Evolutionary conservation across 2,113 vertebrate genomes (phyloP).

Genomic region (Canis aureus): DNA sequence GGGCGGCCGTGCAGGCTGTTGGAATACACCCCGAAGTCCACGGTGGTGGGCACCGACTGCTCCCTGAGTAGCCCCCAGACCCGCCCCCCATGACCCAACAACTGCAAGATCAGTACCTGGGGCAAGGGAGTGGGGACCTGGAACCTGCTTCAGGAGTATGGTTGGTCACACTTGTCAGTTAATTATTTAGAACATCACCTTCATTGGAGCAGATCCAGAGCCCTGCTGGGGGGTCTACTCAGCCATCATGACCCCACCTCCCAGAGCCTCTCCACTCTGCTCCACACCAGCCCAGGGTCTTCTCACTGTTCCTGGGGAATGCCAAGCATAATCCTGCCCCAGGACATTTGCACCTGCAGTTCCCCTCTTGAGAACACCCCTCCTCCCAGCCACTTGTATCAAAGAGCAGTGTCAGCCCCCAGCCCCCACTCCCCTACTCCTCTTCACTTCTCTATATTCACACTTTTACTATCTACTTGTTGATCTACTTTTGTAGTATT

Average conservation of each 20-base stretch:
- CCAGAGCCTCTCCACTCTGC: too few relatives aligned
- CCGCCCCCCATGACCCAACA: not conserved
- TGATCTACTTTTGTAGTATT: too few relatives aligned
- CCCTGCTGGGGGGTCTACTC: not conserved
- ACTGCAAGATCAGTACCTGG: not conserved
- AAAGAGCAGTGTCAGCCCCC: not conserved
- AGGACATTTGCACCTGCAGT: not conserved
- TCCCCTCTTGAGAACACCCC: not conserved
- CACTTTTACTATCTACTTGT: not conserved
- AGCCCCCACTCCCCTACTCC: not conserved
- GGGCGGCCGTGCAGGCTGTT: accelerated
- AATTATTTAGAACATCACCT: not conserved
- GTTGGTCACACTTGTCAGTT: not conserved
- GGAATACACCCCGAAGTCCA: not conserved
- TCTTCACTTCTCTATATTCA: not conserved
- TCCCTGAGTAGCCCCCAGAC: not conserved
- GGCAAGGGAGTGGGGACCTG: not conserved
- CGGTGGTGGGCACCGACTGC: not conserved
- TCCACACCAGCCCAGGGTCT: not conserved
- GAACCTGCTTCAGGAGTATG: not conserved
- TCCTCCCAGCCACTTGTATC: too few relatives aligned
- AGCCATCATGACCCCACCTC: not conserved
- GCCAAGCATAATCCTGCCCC: not conserved
- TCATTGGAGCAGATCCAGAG: not conserved
- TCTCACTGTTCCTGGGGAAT: accelerated